Evolutionary conservation across 1,140 invertebrate genomes (phyloP).

Genomic region (Dreissena polymorpha): DNA sequence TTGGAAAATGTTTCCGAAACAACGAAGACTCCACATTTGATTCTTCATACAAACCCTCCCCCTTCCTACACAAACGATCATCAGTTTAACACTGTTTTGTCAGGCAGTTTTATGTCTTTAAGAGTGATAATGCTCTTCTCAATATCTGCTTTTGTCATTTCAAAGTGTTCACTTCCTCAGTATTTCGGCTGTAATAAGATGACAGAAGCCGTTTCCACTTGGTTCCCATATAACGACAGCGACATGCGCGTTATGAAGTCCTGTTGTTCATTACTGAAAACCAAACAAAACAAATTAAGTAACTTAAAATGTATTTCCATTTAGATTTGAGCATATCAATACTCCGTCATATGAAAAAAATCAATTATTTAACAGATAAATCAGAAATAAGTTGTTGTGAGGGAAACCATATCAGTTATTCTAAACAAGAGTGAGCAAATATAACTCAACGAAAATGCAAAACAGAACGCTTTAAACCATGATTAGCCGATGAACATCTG

Average conservation of each 20-base stretch:
- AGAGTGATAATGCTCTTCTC: constrained; percentile 72
- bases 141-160: constrained; percentile 52
- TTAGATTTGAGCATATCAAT: neutral
- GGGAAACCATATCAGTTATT: neutral
- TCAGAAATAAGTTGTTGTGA: neutral
- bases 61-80: constrained; percentile 83
- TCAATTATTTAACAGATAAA: neutral
- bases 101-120: constrained; percentile 73
- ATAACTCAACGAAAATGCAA: no score
- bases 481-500: no score
- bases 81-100: constrained; percentile 81
- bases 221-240: neutral
- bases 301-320: neutral
- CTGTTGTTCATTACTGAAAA: neutral
- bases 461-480: no score
- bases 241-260: neutral
- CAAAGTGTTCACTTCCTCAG: neutral
- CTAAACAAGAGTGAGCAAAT: neutral
- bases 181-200: neutral
- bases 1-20: constrained; percentile 83
- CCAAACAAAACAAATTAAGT: neutral
- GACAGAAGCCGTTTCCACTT: neutral
- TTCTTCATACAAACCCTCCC: constrained; percentile 78
- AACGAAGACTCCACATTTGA: constrained; percentile 82
- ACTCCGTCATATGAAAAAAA: neutral